Conservation (phyloP, 2,113 vertebrate genomes). For the Thermophis baileyi region DNA sequence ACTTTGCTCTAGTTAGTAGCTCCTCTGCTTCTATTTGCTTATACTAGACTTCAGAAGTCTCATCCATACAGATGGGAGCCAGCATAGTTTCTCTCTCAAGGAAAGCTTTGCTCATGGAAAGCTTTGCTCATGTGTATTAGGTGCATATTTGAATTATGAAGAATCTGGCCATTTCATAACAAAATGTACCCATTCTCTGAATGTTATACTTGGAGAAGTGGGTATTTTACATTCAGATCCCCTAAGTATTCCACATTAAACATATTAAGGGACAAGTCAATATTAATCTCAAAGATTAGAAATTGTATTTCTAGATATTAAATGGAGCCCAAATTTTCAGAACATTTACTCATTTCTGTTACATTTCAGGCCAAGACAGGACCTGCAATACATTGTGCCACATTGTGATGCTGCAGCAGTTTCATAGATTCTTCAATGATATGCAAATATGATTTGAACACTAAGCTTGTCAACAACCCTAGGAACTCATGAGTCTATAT, state of each 20-base stretch:
- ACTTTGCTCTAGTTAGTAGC: not conserved
- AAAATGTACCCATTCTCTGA: not conserved
- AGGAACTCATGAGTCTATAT: not conserved
- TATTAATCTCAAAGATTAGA: not conserved
- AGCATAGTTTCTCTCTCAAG: not conserved
- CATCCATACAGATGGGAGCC: not conserved
- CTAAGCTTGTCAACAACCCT: not conserved
- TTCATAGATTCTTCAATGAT: not conserved
- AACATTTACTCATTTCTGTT: not conserved
- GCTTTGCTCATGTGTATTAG: not conserved
- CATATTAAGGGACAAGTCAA: not conserved
- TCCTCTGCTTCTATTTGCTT: not conserved
- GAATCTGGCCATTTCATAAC: not conserved
- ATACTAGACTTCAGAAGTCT: not conserved
- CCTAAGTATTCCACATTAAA: not conserved
- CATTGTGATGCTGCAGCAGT: not conserved
- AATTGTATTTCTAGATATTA: not conserved
- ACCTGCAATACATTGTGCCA: not conserved
- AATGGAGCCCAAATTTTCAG: not conserved
- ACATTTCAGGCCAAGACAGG: not conserved
- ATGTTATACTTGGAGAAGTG: not conserved
- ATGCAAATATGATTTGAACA: not conserved
- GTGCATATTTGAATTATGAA: not conserved
- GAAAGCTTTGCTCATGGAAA: not conserved
- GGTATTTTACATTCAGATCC: not conserved